Conservation (phyloP, 2,888 invertebrate genomes). For the Drosophila cracens region DNA sequence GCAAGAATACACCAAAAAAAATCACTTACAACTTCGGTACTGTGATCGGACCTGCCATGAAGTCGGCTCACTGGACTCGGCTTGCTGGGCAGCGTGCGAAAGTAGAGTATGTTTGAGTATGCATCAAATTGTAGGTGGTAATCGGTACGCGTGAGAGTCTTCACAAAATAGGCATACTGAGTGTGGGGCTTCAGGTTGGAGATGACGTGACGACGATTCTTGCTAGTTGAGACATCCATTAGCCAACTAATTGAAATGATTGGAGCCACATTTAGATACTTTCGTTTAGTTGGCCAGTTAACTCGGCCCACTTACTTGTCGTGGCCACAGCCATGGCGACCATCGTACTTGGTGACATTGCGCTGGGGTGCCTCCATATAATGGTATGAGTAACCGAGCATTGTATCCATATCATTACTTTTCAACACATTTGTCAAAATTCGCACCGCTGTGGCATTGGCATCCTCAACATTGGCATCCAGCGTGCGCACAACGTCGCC, state of each 20-base stretch:
- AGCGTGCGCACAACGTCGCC: slow-evolving; percentile 46
- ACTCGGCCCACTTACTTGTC: slow-evolving; percentile 86
- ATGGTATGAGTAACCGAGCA: slow-evolving; percentile 96
- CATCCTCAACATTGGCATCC: slow-evolving; percentile 83
- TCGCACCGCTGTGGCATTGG: slow-evolving; percentile 85
- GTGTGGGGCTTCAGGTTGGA: slow-evolving; percentile 93
- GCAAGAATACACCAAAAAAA: neutral
- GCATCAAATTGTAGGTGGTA: slow-evolving; percentile 89
- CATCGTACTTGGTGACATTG: slow-evolving; percentile 94
- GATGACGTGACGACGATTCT: slow-evolving; percentile 87
- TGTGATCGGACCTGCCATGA: slow-evolving; percentile 74
- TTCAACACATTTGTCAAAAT: slow-evolving; percentile 89
- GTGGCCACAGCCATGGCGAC: slow-evolving; percentile 95
- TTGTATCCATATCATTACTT: slow-evolving; percentile 89
- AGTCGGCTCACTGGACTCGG: slow-evolving; percentile 79
- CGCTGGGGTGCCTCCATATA: slow-evolving; percentile 90
- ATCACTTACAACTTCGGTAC: slow-evolving; percentile 74
- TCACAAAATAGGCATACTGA: slow-evolving; percentile 96
- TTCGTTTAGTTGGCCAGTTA: neutral
- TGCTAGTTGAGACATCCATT: slow-evolving; percentile 85
- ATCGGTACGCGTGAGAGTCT: slow-evolving; percentile 93
- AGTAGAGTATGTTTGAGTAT: slow-evolving; percentile 93
- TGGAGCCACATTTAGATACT: neutral
- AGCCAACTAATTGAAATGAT: slow-evolving; percentile 87
- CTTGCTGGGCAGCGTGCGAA: slow-evolving; percentile 88